Percentiles rank a stretch among this genome's conserved stretches.
phyloP scores from a whole-genome alignment of 2,113 vertebrate species.

The Azemiops feae region DNA sequence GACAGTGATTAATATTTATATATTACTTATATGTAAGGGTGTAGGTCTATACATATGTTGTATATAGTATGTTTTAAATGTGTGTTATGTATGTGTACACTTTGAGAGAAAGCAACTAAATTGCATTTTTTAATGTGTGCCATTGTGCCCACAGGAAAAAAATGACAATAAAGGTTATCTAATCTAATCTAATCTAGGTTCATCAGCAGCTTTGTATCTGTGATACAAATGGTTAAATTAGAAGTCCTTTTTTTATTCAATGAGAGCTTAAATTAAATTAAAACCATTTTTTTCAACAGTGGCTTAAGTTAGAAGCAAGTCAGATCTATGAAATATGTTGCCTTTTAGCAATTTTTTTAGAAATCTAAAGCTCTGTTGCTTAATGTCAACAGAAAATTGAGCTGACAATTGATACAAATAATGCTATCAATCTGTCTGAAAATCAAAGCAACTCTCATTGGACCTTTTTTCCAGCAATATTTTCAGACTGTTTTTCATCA shows the following conservation, averaged over 20 bases:
- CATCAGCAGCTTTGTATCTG: neutral
- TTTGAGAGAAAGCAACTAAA: no score
- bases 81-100: no score
- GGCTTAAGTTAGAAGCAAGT: neutral
- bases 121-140: no score
- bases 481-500: neutral
- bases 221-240: slow-evolving; percentile 5
- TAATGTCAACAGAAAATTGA: neutral
- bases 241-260: neutral
- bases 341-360: slow-evolving; percentile 22
- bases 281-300: neutral
- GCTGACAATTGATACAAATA: neutral
- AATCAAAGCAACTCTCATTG: neutral
- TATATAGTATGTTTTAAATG: no score
- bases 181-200: neutral
- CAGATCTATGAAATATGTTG: neutral
- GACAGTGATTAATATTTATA: no score
- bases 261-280: neutral
- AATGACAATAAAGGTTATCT: no score
- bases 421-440: neutral
- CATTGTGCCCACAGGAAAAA: no score
- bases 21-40: no score
- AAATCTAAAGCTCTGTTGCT: slow-evolving; percentile 2
- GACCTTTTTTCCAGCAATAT: neutral
- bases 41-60: no score